Base-by-base conservation (phyloP, 2,113 vertebrate species). In the Bagarius yarrelli region DNA sequence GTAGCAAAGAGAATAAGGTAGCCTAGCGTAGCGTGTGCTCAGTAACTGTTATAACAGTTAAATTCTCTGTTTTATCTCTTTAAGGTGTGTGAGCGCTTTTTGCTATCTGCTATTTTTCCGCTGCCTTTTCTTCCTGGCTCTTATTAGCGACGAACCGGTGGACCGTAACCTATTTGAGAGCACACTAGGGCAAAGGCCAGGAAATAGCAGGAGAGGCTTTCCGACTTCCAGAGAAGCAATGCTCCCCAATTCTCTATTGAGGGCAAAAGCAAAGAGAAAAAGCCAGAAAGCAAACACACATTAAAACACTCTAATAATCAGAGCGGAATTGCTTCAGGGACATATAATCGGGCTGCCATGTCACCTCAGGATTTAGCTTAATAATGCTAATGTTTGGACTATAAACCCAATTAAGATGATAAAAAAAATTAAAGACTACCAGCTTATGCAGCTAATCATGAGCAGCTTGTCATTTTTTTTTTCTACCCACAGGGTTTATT, bases 71-170 rank as follows among this genome's bases (percentile, higher is more conserved):
- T 63, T 81, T 76, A 64, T 84, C 80, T 75, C 72, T 81, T 21
- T 23, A 52, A 73, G 66, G 50, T 74, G 60, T n/a, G 56, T 79
- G 50, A 12, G 59, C 16, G 61, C 25, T 52, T 13, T 34, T 12
- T 34, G 18, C 11, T 63, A 64, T 71, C 59, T 70, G 59, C 50
- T 75, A 47, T 59, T 56, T 59, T 66, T 25, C 19, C 2, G 9
- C 81, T 56, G 82, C 75, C 81, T 61, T 80, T 78, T 32, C 67
- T 76, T 75, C 70, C 47, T 83, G 82, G 55, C 80, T 66, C 89
- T 91, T 88, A 88, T 91, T 92, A 91, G 86, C 59, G 59, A 79
- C 53, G 81, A 83, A 81, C 85, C 81, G 61, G 74, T 66, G 72
- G 79, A 87, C 85, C 83, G 66, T 14, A 85, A 81, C 71, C 53